Base-by-base conservation (phyloP, 2,888 invertebrate genomes). In the Macropis europaea region DNA sequence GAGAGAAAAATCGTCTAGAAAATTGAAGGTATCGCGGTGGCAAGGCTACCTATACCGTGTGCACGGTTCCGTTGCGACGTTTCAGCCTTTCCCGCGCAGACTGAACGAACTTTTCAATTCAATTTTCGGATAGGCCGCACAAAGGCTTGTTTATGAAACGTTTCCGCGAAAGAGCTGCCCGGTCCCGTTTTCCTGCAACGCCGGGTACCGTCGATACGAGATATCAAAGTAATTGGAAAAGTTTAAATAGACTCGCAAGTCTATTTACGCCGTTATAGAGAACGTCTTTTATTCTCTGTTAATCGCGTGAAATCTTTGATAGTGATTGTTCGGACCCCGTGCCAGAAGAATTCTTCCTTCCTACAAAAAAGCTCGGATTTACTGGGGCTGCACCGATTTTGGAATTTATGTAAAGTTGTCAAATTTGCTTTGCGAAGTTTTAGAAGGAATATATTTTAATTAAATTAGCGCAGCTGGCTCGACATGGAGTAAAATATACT, bases 141-240 rank as follows among this genome's bases (percentile, higher is more conserved):
- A 83, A 84, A 83, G 82, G 77, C 81, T 83, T 85, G 86, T 85
- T 86, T 86, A 87, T 83, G 82, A 82, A 85, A 82, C 79, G 77
- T 79, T 83, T 73, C 73, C 26, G 7, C 63, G 54, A 38, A 52
- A 52, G 30, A 19, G 48, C 34, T 34, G 19, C 17, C 11, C 24
- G 32, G 32, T 17, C 40, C 13, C 22, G 7, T 9, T 13, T 7
- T 50, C 48, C 61, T 43, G 36, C 54, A 57, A 48, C 52, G 47
- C 26, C 36, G 13, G 43, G 53, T 45, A 13, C 26, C 60, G 59
- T 57, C 68, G 69, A 66, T 75, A 62, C 62, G 74, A 86, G 83
- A 83, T 86, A 86, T 81, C 81, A 67, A 81, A 84, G 84, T 85
- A 87, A 86, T 87, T 87, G 85, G 79, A 82, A 86, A 86, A 86